Evolutionary conservation across 1,140 invertebrate species (phyloP).

Genomic region (Reticulitermes speratus): DNA sequence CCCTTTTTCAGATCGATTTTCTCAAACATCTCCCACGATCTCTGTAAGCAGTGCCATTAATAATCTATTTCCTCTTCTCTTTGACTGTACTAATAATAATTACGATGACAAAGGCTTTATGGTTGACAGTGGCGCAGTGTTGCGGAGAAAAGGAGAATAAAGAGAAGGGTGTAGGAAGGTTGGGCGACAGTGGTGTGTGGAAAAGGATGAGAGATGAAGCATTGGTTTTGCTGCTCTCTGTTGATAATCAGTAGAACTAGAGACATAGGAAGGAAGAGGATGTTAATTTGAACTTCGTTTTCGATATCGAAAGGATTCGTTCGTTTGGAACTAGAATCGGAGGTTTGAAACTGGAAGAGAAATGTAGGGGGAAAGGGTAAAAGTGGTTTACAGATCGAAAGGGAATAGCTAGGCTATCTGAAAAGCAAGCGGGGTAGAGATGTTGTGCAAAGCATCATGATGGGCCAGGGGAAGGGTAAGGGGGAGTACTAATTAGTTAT

Average conservation of each 20-base stretch:
- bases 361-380: background rate
- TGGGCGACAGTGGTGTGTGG: background rate
- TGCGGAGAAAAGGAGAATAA: conserved; percentile 21
- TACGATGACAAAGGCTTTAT: conserved; percentile 30
- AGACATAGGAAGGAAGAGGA: conserved; percentile 15
- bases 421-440: conserved; percentile 5
- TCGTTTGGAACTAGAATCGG: conserved; percentile 14
- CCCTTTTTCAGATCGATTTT: background rate
- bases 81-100: conserved; percentile 29
- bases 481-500: conserved; percentile 27
- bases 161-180: background rate
- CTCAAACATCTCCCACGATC: background rate
- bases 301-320: conserved; percentile 15
- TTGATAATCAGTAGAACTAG: conserved; percentile 16
- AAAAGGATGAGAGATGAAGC: background rate
- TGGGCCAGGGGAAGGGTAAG: background rate
- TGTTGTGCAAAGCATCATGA: background rate
- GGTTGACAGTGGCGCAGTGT: conserved; percentile 25
- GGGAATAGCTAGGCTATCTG: conserved; percentile 17
- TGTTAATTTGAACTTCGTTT: conserved; percentile 18
- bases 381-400: conserved; percentile 18
- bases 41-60: conserved; percentile 18
- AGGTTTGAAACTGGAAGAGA: conserved; percentile 4
- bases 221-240: conserved; percentile 10
- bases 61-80: conserved; percentile 18